Conservation (phyloP, 2,888 invertebrate species). For the Drosophila demipolita region DNA sequence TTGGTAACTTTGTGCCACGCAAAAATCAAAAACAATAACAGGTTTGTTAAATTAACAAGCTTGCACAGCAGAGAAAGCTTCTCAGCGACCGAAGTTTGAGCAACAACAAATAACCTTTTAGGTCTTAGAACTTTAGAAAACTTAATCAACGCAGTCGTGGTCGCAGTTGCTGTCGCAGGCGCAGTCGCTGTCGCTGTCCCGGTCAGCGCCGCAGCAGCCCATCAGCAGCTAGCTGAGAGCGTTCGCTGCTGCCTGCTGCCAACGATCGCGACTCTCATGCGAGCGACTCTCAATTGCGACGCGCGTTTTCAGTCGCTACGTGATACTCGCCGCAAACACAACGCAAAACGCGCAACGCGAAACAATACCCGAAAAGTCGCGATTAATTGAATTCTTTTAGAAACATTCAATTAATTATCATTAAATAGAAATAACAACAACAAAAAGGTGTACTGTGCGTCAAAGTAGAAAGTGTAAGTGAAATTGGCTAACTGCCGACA, state of each 20-base stretch:
- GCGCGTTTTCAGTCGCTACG: conserved; percentile 66
- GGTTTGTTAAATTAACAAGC: conserved; percentile 46
- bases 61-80: conserved; percentile 59
- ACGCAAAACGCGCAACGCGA: conserved; percentile 37
- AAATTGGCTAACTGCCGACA: conserved; percentile 27
- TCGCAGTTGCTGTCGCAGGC: background rate
- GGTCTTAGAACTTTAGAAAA: conserved; percentile 61
- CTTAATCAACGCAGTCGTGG: conserved; percentile 22
- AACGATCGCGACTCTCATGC: conserved; percentile 31
- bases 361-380: conserved; percentile 34
- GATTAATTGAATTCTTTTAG: conserved; percentile 2
- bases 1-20: conserved; percentile 50
- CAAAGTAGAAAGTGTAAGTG: conserved; percentile 75
- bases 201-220: conserved; percentile 45
- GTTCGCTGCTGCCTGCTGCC: conserved; percentile 8
- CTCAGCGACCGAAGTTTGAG: conserved; percentile 31
- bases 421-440: background rate
- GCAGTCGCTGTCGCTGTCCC: conserved; percentile 5
- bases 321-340: conserved; percentile 63
- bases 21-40: conserved; percentile 46
- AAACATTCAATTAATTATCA: conserved; percentile 13
- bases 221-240: conserved; percentile 32
- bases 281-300: conserved; percentile 39
- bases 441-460: conserved; percentile 18
- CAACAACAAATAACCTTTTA: conserved; percentile 39